These are phyloP conservation scores for Dendronephthya gigantea DNA, from an alignment of 64 coral and sea anemone species.

Conservation along the genomic window DNA sequence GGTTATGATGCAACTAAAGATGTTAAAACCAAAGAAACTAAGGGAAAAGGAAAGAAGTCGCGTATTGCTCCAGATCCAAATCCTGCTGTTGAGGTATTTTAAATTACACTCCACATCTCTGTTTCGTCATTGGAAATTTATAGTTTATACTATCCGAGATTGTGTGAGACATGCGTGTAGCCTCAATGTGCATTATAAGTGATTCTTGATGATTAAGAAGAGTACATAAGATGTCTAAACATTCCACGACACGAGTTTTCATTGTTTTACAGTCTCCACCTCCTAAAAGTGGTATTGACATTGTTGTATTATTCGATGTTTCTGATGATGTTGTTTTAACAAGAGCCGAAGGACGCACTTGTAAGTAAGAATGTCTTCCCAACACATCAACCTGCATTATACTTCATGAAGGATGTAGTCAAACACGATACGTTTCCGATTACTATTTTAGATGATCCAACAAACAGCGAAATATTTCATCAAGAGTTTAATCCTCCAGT, in stretches of 20 bases:
- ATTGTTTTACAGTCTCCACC: conserved; percentile 26
- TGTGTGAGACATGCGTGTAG: too few species aligned
- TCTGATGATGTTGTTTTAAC: conserved; percentile 68
- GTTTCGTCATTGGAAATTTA: too few species aligned
- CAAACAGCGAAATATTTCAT: neutral
- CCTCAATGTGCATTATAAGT: too few species aligned
- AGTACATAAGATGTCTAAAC: too few species aligned
- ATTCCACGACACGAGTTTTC: too few species aligned
- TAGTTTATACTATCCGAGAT: too few species aligned
- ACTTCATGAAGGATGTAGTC: too few species aligned
- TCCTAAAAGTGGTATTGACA: conserved; percentile 80
- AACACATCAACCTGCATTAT: too few species aligned
- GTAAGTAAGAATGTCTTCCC: too few species aligned
- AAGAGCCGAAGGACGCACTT: conserved; percentile 93
- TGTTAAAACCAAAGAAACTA: conserved; percentile 41
- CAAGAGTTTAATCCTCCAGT: neutral
- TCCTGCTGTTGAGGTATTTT: conserved; percentile 54
- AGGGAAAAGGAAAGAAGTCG: conserved; percentile 57
- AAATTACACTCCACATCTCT: neutral
- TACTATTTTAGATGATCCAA: neutral
- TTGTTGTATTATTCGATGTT: conserved; percentile 81
- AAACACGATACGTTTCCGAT: too few species aligned
- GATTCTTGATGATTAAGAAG: too few species aligned
- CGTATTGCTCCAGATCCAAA: conserved; percentile 84
- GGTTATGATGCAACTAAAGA: conserved; percentile 85